These are phyloP conservation scores for Bombus confusus DNA, from an alignment of 1,140 invertebrate genomes.

Conservation along the genomic window DNA sequence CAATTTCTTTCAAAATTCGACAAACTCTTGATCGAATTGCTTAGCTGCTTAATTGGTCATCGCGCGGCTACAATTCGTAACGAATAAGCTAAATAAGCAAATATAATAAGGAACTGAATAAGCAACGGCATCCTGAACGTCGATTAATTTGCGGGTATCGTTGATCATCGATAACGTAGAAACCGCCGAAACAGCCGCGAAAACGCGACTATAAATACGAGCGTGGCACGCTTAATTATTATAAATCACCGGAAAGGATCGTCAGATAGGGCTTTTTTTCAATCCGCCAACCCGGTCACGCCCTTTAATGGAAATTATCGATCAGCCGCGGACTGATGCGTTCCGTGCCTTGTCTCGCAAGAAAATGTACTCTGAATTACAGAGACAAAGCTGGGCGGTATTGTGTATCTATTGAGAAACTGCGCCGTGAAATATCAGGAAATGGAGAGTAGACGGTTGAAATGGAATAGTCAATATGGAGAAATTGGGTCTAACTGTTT, in stretches of 20 bases:
- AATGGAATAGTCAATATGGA: neutral
- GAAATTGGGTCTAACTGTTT: neutral
- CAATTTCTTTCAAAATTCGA: too few relatives aligned
- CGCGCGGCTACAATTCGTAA: neutral
- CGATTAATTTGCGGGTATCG: constrained; percentile 18
- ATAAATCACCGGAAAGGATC: constrained; percentile 31
- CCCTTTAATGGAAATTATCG: constrained; percentile 29
- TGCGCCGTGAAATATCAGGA: neutral
- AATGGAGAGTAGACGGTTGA: too few relatives aligned
- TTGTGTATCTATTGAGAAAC: neutral
- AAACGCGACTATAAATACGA: constrained; percentile 21
- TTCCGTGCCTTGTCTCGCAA: too few relatives aligned
- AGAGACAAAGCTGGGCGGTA: too few relatives aligned
- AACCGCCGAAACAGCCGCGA: neutral
- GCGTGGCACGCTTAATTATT: constrained; percentile 18
- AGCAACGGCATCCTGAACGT: neutral
- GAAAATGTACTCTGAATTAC: neutral
- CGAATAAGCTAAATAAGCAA: too few relatives aligned
- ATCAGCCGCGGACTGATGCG: neutral
- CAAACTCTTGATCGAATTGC: neutral
- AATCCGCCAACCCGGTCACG: neutral
- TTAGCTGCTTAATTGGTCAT: neutral
- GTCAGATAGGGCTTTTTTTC: constrained; percentile 9
- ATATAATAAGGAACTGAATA: too few relatives aligned
- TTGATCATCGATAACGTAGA: neutral